Conservation (phyloP, 2,797 vertebrate species). For the Syncerus caffer region DNA sequence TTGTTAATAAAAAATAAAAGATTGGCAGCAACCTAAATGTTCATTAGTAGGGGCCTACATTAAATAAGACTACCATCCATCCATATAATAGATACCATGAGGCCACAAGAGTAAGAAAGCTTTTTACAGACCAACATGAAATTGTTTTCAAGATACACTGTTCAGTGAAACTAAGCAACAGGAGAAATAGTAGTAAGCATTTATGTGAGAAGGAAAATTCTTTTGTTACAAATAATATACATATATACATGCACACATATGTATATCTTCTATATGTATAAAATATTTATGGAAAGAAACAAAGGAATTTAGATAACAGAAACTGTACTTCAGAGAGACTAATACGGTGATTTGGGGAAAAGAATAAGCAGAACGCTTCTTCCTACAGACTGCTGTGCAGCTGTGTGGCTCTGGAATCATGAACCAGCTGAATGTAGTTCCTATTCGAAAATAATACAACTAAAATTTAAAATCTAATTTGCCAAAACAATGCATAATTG, state of each 20-base stretch:
- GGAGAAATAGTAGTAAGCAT: neutral
- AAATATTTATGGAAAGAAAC: conserved; percentile 9
- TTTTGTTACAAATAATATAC: neutral
- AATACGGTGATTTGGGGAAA: neutral
- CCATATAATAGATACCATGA: neutral
- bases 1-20: neutral
- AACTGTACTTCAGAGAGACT: neutral
- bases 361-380: neutral
- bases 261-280: neutral
- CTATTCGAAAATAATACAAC: neutral
- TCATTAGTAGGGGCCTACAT: neutral
- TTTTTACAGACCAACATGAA: neutral
- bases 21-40: neutral
- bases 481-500: neutral
- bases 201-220: neutral
- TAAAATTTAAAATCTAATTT: neutral
- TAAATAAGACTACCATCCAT: neutral
- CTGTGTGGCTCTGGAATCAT: neutral
- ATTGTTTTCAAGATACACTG: neutral
- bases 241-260: neutral
- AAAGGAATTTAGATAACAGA: neutral
- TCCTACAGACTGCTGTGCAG: neutral
- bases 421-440: neutral
- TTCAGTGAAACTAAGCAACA: neutral
- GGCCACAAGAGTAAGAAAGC: neutral